Evolutionary conservation across 2,888 invertebrate species (phyloP), one percentile per base, ranked within the genome.

Genomic region (Melanotus villosus): DNA sequence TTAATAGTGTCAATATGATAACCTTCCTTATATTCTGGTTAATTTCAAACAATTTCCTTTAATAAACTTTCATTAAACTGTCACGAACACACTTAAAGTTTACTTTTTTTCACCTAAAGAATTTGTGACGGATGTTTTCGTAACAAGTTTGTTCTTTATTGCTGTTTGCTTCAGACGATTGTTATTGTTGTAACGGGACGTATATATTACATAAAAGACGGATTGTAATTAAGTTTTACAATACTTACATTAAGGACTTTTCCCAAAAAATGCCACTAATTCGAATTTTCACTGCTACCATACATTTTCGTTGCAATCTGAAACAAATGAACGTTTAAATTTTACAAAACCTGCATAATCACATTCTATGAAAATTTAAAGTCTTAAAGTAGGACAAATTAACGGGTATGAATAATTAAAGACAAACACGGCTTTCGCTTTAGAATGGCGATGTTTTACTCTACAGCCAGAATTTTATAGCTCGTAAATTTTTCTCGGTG

Each of bases 171-270:
- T 32, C 56, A 36, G 64, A 43, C 54, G 12, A 34, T 54, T 19
- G 43, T 67, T 67, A 68, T 68, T 68, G 58, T 68, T 50, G 41
- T 32, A 63, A 68, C 58, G 32, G 68, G 68, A 68, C 68, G 68
- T 64, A 68, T 64, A 58, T 59, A 52, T 64, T 68, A 68, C 59
- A 58, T 38, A 52, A 12, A 58, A 68, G 68, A 68, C 68, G 68
- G 68, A 68, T 52, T 41, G 47, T 32, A 56, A 18, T 52, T n/a
- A n/a, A 62, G 50, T 14, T 60, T 58, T 54, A 56, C 56, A 64
- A n/a, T 64, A 64, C 64, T 56, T 56, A 64, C 64, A 54, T 43
- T 38, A 54, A 52, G 4, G 19, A 2, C 9, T 43, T 43, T 43
- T 43, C 10, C 10, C 43, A 19, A n/a, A 47, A n/a, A n/a, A n/a